Base-by-base conservation (phyloP, 2,888 invertebrate species). In the Epistrophe grossulariae region DNA sequence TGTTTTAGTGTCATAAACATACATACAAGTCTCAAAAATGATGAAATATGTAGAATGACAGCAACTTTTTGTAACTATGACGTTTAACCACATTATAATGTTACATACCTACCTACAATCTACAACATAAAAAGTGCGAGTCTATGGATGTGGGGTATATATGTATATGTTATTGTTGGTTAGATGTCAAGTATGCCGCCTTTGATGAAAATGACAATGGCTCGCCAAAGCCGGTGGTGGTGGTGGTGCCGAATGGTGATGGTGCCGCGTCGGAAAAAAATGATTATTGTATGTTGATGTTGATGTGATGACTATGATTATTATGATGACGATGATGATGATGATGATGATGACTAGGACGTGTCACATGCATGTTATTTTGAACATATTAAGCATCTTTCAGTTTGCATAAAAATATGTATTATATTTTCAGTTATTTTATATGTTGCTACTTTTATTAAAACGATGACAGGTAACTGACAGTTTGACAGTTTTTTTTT, bases 191-290 rank as follows among this genome's bases (percentile, higher is more conserved):
- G 72, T 72, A 35, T 76, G 76, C 87, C 87, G 83, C 87, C 83
- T 83, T 87, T 87, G 87, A 87, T 87, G 76, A 76, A 66, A 15
- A 80, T 79, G 79, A 76, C 82, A 87, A 87, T 74, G 72, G 52
- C 68, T 48, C 77, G 40, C 70, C 38, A 24, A 52, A 52, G 38
- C 13, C 13, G 38, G 11, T n/a, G 59, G 5, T 7, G 17, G n/a
- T 19, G 11, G 10, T 13, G 9, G n/a, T 38, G 13, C 5, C 31
- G 31, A 7, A 40, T 64, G 43, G n/a, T 48, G 45, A 11, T 3
- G 15, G 28, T 40, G 48, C 17, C 35, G 66, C 35, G 13, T 13
- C n/a, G 13, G 71, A 6, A 15, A 17, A 50, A 17, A 17, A 52
- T 73, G 64, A 66, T 66, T 66, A 48, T 55, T 55, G 70, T 55